Evolutionary conservation across 2,113 vertebrate species (phyloP).

Genomic region (Haemorhous mexicanus): DNA sequence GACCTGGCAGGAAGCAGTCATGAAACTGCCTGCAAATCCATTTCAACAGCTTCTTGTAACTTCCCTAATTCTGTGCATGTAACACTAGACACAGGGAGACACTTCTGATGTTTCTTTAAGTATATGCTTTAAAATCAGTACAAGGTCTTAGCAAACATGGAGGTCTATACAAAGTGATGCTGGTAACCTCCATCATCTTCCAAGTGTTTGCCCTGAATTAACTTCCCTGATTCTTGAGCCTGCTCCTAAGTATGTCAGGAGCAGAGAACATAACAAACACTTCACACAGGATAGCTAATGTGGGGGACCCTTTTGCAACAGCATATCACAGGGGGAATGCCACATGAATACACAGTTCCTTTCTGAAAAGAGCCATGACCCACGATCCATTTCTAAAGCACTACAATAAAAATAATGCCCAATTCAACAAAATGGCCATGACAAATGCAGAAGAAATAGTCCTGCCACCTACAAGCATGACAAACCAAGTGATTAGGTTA

Average conservation of each 20-base stretch:
- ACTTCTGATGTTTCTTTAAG: neutral
- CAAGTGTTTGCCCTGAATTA: neutral
- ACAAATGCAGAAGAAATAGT: neutral
- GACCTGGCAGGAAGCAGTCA: neutral
- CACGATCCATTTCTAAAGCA: neutral
- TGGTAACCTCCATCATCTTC: neutral
- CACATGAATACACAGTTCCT: accelerated
- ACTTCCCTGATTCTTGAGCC: neutral
- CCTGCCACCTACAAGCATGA: neutral
- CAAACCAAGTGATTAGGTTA: neutral
- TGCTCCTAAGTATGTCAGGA: neutral
- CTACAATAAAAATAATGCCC: neutral
- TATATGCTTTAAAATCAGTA: neutral
- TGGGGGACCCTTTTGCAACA: neutral
- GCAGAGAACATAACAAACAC: neutral
- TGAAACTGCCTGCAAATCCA: neutral
- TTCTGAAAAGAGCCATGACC: neutral
- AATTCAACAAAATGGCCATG: neutral
- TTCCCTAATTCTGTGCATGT: neutral
- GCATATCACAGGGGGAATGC: neutral
- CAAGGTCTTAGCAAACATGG: neutral
- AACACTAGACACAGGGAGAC: neutral
- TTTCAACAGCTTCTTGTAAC: neutral
- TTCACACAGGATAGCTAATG: neutral
- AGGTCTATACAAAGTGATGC: neutral